Conservation (phyloP, 2,797 vertebrate genomes). For the Labroides dimidiatus region DNA sequence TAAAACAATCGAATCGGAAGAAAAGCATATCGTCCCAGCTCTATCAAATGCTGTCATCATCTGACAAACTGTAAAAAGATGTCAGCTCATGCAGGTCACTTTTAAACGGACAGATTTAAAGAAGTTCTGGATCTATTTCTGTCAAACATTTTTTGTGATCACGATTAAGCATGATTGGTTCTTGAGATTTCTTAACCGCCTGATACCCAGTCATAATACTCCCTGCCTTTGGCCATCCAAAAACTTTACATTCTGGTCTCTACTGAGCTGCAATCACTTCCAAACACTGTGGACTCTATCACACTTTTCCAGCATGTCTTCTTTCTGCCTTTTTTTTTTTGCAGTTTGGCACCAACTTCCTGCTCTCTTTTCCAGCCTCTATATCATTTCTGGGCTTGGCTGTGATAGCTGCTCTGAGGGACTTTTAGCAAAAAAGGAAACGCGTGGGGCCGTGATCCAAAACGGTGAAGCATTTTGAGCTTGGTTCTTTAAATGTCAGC, state of each 20-base stretch:
- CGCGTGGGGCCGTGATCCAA: conserved; percentile 18
- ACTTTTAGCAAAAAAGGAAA: conserved; percentile 20
- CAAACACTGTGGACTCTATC: conserved; percentile 16
- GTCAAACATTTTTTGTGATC: neutral
- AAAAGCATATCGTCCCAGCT: no score
- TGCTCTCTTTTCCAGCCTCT: conserved; percentile 14
- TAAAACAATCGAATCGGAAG: no score
- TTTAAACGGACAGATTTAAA: no score
- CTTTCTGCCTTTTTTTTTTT: conserved; percentile 24
- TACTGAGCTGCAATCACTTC: conserved; percentile 4
- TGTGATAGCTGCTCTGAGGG: conserved; percentile 23
- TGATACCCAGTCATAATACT: neutral
- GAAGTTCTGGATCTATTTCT: neutral
- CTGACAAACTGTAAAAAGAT: no score
- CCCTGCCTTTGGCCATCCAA: neutral
- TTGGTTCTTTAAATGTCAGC: conserved; percentile 16
- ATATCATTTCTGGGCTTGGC: conserved; percentile 43
- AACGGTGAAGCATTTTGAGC: conserved; percentile 20
- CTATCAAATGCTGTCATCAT: no score
- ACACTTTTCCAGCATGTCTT: conserved; percentile 18
- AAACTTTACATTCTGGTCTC: neutral
- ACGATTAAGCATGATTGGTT: neutral
- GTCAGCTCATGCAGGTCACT: no score
- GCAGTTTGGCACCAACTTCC: conserved; percentile 37
- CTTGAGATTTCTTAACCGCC: neutral